Conservation (phyloP, 2,113 vertebrate genomes). For the Notothenia coriiceps region DNA sequence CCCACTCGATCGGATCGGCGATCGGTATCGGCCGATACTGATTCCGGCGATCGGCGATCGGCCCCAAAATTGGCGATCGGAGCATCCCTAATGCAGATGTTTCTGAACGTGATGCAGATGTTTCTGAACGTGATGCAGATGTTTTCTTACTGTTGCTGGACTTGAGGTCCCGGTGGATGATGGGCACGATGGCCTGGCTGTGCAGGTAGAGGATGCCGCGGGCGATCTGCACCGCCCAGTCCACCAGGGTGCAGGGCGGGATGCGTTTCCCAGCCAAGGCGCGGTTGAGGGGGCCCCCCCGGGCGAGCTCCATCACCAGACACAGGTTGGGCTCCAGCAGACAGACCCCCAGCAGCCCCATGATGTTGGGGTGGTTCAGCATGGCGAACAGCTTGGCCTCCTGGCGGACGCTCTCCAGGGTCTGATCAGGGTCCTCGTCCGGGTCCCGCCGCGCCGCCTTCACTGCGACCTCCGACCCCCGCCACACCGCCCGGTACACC, state of each 20-base stretch:
- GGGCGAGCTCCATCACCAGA: conserved; percentile 97
- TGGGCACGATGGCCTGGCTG: conserved; percentile 94
- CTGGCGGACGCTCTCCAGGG: conserved; percentile 95
- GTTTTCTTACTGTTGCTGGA: conserved; percentile 97
- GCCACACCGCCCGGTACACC: conserved; percentile 95
- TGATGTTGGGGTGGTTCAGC: conserved; percentile 96
- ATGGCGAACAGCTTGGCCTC: conserved; percentile 98
- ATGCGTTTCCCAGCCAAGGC: conserved; percentile 95
- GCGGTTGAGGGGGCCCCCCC: conserved; percentile 93
- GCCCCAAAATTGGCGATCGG: too few relatives aligned
- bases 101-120: too few relatives aligned
- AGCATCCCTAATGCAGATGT: too few relatives aligned
- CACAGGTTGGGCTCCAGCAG: conserved; percentile 96
- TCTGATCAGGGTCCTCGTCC: conserved; percentile 93
- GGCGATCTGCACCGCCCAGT: conserved; percentile 98
- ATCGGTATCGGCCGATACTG: too few relatives aligned
- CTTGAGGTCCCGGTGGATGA: conserved; percentile 98
- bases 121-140: too few relatives aligned
- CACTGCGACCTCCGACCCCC: conserved; percentile 92
- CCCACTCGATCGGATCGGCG: too few relatives aligned
- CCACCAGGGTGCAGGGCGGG: conserved; percentile 94
- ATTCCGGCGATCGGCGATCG: too few relatives aligned
- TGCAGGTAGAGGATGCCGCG: conserved; percentile 96
- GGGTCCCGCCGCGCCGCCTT: conserved; percentile 97
- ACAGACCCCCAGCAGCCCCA: conserved; percentile 93